These are phyloP conservation scores for Helicoverpa assulta DNA, from an alignment of 2,888 invertebrate genomes.

Conservation along the genomic window DNA sequence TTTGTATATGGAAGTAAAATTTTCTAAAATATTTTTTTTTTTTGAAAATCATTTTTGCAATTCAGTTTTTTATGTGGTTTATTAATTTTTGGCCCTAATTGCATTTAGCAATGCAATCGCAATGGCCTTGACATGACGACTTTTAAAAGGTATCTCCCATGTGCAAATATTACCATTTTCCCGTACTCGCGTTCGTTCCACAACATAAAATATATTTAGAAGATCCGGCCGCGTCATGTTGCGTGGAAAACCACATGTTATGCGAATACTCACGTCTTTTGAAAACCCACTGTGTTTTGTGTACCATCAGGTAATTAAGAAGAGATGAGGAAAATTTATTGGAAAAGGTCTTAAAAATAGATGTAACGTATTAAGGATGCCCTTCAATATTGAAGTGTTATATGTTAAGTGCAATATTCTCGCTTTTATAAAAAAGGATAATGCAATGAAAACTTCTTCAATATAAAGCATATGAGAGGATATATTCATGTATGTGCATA, in stretches of 20 bases:
- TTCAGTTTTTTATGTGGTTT: too few relatives aligned
- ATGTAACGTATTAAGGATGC: too few relatives aligned
- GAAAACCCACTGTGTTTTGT: slow-evolving; percentile 14
- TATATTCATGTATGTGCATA: slow-evolving; percentile 56
- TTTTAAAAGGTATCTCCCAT: background rate
- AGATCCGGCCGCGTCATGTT: slow-evolving; percentile 77
- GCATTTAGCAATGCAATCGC: too few relatives aligned
- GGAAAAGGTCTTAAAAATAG: background rate
- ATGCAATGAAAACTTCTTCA: slow-evolving; percentile 13
- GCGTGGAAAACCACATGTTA: slow-evolving; percentile 72
- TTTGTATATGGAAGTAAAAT: too few relatives aligned
- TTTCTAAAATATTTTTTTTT: too few relatives aligned
- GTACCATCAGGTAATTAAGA: background rate
- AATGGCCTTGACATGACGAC: too few relatives aligned
- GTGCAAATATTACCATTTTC: slow-evolving; percentile 22
- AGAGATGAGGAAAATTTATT: background rate
- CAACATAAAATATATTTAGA: slow-evolving; percentile 79
- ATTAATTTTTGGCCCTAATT: too few relatives aligned
- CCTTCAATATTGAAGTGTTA: too few relatives aligned
- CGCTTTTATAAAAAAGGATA: background rate
- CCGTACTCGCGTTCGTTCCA: slow-evolving; percentile 50
- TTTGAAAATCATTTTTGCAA: too few relatives aligned
- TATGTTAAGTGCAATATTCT: too few relatives aligned
- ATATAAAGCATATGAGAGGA: slow-evolving; percentile 27
- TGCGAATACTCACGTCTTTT: slow-evolving; percentile 43